Conservation (phyloP, 2,797 vertebrate species). For the Sebastiscus tertius region DNA sequence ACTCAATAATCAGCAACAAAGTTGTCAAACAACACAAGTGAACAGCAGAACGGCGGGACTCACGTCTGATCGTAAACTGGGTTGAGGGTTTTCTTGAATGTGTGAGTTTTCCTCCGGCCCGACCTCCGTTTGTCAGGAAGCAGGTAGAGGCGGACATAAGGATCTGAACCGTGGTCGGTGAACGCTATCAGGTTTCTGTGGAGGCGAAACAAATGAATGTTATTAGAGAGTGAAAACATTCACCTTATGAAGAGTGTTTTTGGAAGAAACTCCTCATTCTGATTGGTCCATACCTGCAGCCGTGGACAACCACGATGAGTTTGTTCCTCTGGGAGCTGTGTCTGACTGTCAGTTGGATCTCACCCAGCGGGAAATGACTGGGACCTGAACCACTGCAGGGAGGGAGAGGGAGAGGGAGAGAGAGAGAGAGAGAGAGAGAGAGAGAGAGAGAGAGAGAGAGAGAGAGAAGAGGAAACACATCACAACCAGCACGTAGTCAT, state of each 20-base stretch:
- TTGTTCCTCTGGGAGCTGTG: slow-evolving; percentile 96
- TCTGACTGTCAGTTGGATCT: slow-evolving; percentile 92
- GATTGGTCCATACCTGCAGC: slow-evolving; percentile 86
- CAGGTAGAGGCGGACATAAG: slow-evolving; percentile 95
- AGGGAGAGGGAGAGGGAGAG: too few species aligned
- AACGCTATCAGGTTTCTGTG: slow-evolving; percentile 93
- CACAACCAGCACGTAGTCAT: background rate
- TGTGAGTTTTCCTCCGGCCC: slow-evolving; percentile 94
- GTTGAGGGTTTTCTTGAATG: slow-evolving; percentile 91
- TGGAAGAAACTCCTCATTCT: background rate
- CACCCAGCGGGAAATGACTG: slow-evolving; percentile 88
- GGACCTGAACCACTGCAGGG: slow-evolving; percentile 87
- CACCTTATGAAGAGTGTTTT: rapidly evolving
- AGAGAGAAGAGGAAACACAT: background rate
- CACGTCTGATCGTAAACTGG: slow-evolving; percentile 94
- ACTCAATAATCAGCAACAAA: too few species aligned
- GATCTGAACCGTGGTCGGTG: slow-evolving; percentile 92
- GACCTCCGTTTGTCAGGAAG: slow-evolving; percentile 95
- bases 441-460: too few species aligned
- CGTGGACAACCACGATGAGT: slow-evolving; percentile 92
- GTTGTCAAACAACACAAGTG: background rate
- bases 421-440: too few species aligned
- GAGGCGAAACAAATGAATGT: background rate
- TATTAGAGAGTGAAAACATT: background rate
- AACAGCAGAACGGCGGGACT: slow-evolving; percentile 22